Evolutionary conservation across 2,113 vertebrate genomes (phyloP).

Genomic region (Nothoprocta perdicaria): DNA sequence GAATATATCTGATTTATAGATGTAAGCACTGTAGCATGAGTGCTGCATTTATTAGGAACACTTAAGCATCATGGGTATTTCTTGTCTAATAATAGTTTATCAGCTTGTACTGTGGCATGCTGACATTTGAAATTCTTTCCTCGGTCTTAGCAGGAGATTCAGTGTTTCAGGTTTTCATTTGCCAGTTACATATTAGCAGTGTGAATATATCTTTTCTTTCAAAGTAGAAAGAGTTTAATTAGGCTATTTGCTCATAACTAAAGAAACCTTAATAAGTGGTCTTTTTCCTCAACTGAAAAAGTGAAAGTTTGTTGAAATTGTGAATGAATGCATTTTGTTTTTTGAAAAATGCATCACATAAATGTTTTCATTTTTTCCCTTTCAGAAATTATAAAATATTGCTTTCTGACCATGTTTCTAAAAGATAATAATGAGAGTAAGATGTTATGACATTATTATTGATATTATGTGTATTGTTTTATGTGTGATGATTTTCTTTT

Average conservation of each 20-base stretch:
- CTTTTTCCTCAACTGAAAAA: slow-evolving; percentile 11
- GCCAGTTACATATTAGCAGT: neutral
- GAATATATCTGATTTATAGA: neutral
- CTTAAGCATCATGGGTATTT: neutral
- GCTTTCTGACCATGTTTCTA: neutral
- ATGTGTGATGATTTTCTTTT: neutral
- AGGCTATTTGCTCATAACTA: neutral
- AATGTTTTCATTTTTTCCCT: neutral
- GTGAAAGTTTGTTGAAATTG: neutral
- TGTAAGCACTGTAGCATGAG: neutral
- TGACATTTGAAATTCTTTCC: slow-evolving; percentile 1
- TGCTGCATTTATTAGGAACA: neutral
- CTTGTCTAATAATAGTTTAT: slow-evolving; percentile 27
- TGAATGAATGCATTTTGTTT: neutral
- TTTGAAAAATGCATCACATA: neutral
- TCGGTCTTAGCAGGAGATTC: slow-evolving; percentile 14
- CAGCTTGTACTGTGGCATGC: neutral
- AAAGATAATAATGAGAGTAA: neutral
- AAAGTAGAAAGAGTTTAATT: neutral
- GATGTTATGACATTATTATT: neutral
- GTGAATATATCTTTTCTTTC: neutral
- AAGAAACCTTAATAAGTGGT: slow-evolving; percentile 22
- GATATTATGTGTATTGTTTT: neutral
- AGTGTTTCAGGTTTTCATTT: slow-evolving; percentile 11
- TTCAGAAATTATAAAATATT: neutral